Evolutionary conservation across 2,888 invertebrate genomes (phyloP).

Genomic region (Eurytoma adleriae): DNA sequence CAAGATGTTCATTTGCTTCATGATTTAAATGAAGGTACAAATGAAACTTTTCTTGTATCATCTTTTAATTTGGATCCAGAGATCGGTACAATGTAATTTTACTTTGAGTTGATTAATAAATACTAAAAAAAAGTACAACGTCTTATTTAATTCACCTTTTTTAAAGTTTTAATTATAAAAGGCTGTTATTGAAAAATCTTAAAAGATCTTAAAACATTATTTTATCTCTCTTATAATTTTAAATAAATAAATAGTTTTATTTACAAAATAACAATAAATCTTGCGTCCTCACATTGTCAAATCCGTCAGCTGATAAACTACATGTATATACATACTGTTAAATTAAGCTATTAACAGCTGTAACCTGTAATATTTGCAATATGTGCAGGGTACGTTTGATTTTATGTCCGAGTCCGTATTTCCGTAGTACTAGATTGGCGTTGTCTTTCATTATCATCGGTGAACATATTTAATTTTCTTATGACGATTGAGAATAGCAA

Average conservation of each 20-base stretch:
- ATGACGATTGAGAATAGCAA: too few species aligned
- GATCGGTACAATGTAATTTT: slow-evolving; percentile 65
- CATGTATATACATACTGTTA: neutral
- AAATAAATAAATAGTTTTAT: slow-evolving; percentile 33
- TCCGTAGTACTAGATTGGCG: too few species aligned
- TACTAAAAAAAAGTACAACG: slow-evolving; percentile 31
- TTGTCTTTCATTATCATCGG: too few species aligned
- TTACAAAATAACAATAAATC: slow-evolving; percentile 26
- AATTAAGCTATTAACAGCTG: too few species aligned
- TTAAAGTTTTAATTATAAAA: slow-evolving; percentile 40
- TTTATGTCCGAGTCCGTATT: too few species aligned
- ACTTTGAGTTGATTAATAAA: slow-evolving; percentile 62
- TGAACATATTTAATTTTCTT: too few species aligned
- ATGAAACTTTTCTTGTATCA: slow-evolving; percentile 62
- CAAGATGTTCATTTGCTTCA: slow-evolving; percentile 87
- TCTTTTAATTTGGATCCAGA: slow-evolving; percentile 65
- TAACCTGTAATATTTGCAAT: too few species aligned
- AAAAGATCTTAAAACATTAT: slow-evolving; percentile 15
- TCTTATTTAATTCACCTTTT: slow-evolving; percentile 35
- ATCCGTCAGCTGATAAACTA: slow-evolving; percentile 41
- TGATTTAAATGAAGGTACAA: slow-evolving; percentile 63
- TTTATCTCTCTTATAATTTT: slow-evolving; percentile 62
- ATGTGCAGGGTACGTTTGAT: too few species aligned
- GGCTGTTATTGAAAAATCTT: slow-evolving; percentile 26
- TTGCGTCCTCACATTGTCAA: slow-evolving; percentile 39